Evolutionary conservation across 2,888 invertebrate species (phyloP).

Genomic region (Allygus modestus): DNA sequence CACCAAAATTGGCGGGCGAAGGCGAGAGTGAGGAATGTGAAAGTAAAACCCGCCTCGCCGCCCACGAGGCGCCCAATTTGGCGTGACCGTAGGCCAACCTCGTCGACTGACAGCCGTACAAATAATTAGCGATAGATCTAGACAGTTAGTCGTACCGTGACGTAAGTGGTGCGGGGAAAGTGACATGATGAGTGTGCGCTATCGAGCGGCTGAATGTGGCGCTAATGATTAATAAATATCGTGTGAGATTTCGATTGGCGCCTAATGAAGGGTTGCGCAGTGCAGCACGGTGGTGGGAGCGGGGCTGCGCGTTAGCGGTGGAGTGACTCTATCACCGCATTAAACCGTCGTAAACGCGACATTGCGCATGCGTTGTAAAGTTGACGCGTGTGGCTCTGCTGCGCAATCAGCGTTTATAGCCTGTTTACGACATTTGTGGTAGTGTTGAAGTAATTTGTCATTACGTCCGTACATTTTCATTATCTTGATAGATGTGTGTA

Average conservation of each 20-base stretch:
- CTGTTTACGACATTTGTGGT: neutral
- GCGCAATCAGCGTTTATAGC: neutral
- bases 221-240: slow-evolving; percentile 60
- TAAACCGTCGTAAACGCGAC: neutral
- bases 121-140: slow-evolving; percentile 56
- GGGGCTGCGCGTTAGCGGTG: neutral
- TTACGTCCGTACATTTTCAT: no score
- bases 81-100: neutral
- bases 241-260: slow-evolving; percentile 40
- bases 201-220: slow-evolving; percentile 30
- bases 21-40: slow-evolving; percentile 41
- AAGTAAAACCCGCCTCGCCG: slow-evolving; percentile 36
- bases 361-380: slow-evolving; percentile 4
- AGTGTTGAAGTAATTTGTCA: no score
- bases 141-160: slow-evolving; percentile 37
- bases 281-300: neutral
- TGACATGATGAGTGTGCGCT: slow-evolving; percentile 46
- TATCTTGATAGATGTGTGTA: no score
- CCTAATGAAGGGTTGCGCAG: slow-evolving; percentile 53
- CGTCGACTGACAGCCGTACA: slow-evolving; percentile 42
- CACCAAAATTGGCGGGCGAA: slow-evolving; percentile 36
- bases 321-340: neutral
- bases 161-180: slow-evolving; percentile 50
- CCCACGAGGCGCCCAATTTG: slow-evolving; percentile 43
- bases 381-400: neutral